Conservation (phyloP, 1,140 invertebrate genomes). For the Hylyphantes graminicola region DNA sequence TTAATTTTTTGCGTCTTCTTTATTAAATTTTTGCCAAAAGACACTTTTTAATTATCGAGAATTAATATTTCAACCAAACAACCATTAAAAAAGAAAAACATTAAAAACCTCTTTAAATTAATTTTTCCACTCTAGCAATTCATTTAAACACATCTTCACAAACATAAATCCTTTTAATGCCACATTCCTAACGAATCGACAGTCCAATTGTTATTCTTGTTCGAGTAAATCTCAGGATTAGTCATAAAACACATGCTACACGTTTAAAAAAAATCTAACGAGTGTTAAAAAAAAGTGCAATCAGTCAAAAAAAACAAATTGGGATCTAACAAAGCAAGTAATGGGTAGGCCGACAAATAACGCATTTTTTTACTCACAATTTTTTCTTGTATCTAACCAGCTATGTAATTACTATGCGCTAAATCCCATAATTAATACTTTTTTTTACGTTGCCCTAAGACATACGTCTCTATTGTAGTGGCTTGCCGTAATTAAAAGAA, state of each 20-base stretch:
- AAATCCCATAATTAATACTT: slow-evolving; percentile 33
- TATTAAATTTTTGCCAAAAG: too few relatives aligned
- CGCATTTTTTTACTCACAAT: not conserved
- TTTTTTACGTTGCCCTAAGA: not conserved
- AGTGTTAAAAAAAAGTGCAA: not conserved
- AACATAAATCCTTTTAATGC: not conserved
- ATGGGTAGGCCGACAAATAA: not conserved
- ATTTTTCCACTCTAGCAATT: not conserved
- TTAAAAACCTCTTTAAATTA: not conserved
- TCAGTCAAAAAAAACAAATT: slow-evolving; percentile 43
- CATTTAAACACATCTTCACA: not conserved
- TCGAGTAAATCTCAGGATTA: slow-evolving; percentile 1
- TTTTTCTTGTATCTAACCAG: slow-evolving; percentile 3
- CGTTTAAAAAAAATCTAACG: too few relatives aligned
- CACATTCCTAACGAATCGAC: not conserved
- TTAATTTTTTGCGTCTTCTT: too few relatives aligned
- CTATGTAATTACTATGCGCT: slow-evolving; percentile 24
- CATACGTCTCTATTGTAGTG: slow-evolving; percentile 8
- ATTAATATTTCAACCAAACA: not conserved
- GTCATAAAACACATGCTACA: slow-evolving; percentile 20
- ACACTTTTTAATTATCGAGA: too few relatives aligned
- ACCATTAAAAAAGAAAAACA: not conserved
- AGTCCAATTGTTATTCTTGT: not conserved
- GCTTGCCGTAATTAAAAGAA: not conserved
- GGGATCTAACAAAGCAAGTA: slow-evolving; percentile 15